Percentiles rank a stretch among this genome's conserved stretches.
Conservation (phyloP, 2,797 vertebrate genomes). For the Enteromius radiatus region DNA sequence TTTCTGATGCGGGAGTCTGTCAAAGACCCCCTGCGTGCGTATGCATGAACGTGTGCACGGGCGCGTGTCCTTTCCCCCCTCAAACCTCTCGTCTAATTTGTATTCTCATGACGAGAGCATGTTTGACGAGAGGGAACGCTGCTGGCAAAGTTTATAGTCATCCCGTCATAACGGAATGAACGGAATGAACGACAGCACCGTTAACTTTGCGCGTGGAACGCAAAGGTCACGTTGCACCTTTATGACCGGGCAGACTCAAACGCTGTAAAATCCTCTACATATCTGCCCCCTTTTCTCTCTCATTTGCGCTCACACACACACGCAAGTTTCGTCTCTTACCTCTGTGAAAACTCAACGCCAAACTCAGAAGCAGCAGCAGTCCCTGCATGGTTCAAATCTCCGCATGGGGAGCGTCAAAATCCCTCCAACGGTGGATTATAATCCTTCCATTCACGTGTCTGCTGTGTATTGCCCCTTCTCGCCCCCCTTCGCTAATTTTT, state of each 20-base stretch:
- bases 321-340: constrained; percentile 70
- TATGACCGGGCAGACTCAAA: background rate
- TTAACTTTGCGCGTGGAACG: constrained; percentile 29
- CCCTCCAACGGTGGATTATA: constrained; percentile 60
- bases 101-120: constrained; percentile 54
- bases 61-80: constrained; percentile 6
- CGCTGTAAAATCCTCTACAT: background rate
- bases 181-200: background rate
- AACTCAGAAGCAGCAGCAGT: constrained; percentile 79
- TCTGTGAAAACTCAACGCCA: constrained; percentile 76
- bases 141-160: constrained; percentile 5
- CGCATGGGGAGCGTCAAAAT: constrained; percentile 80
- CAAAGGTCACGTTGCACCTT: constrained; percentile 48
- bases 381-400: constrained; percentile 78
- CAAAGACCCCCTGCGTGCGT: constrained; percentile 17
- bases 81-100: constrained; percentile 51
- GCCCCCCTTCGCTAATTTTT: constrained; percentile 54
- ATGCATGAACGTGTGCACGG: constrained; percentile 4
- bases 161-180: background rate
- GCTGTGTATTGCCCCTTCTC: constrained; percentile 36
- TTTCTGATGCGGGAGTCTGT: constrained; percentile 37
- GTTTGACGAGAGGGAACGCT: constrained; percentile 32
- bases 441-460: constrained; percentile 62
- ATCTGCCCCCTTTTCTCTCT: background rate
- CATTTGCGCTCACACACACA: background rate